Conservation (phyloP, 2,113 vertebrate genomes). For the Syngnathus scovelli region DNA sequence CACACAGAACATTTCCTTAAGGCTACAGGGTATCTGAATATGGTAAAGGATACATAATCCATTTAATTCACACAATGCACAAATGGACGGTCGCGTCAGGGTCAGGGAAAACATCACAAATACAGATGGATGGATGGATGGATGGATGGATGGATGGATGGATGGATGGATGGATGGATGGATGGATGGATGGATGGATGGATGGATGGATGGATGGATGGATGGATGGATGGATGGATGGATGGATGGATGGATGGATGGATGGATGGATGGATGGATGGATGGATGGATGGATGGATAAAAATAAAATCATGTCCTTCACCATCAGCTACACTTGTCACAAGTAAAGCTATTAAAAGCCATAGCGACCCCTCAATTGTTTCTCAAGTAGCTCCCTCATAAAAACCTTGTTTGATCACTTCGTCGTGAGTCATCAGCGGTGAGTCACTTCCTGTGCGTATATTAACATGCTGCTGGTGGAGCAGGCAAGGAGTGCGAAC, state of each 20-base stretch:
- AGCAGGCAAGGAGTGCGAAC: constrained; percentile 42
- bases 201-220: neutral
- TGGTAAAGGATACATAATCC: too few species aligned
- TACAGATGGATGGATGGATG: too few species aligned
- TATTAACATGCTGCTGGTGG: constrained; percentile 45
- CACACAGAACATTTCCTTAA: too few species aligned
- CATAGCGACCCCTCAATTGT: neutral
- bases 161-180: neutral
- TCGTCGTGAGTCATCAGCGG: constrained; percentile 42
- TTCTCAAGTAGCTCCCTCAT: neutral
- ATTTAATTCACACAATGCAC: too few species aligned
- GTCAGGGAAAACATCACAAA: too few species aligned
- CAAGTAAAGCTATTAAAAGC: neutral
- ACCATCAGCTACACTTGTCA: neutral
- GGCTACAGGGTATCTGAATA: too few species aligned
- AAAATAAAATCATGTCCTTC: neutral
- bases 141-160: too few species aligned
- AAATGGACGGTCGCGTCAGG: too few species aligned
- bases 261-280: neutral
- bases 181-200: neutral
- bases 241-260: neutral
- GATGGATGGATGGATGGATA: neutral
- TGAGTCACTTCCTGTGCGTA: constrained; percentile 54
- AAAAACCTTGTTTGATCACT: constrained; percentile 13
- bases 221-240: neutral